Conservation (phyloP, 2,113 vertebrate genomes). For the Poicephalus meyeri region DNA sequence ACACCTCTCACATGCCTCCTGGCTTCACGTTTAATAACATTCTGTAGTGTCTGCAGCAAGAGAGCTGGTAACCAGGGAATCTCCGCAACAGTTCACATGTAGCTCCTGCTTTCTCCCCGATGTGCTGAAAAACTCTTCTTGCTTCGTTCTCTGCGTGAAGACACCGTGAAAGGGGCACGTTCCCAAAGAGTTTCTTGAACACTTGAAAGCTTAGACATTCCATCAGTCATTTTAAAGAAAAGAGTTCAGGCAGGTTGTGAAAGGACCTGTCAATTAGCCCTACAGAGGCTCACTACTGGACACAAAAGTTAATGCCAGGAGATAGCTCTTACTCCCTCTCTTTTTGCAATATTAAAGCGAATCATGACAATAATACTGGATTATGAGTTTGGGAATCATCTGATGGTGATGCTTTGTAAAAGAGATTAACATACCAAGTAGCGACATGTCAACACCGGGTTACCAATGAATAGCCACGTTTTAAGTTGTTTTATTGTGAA, state of each 20-base stretch:
- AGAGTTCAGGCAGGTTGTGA: not conserved
- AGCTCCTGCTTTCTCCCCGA: not conserved
- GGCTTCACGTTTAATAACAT: not conserved
- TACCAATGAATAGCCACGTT: not conserved
- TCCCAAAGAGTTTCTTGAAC: not conserved
- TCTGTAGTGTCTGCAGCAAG: not conserved
- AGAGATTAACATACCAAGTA: not conserved
- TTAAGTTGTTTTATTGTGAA: not conserved
- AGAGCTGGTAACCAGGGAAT: not conserved
- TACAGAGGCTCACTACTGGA: not conserved
- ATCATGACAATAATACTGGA: not conserved
- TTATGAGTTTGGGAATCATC: not conserved
- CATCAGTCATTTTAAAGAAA: not conserved
- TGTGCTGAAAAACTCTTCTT: not conserved
- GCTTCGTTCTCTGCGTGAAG: not conserved
- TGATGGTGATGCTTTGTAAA: not conserved
- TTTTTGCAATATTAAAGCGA: not conserved
- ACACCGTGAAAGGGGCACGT: rapidly evolving
- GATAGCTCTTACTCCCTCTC: not conserved
- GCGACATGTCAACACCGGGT: not conserved
- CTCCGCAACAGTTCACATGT: not conserved
- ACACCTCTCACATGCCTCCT: not conserved
- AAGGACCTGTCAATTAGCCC: not conserved
- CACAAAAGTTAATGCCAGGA: not conserved
- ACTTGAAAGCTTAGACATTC: not conserved